Evolutionary conservation across 2,113 vertebrate genomes (phyloP).

Genomic region (Embiotoca jacksoni): DNA sequence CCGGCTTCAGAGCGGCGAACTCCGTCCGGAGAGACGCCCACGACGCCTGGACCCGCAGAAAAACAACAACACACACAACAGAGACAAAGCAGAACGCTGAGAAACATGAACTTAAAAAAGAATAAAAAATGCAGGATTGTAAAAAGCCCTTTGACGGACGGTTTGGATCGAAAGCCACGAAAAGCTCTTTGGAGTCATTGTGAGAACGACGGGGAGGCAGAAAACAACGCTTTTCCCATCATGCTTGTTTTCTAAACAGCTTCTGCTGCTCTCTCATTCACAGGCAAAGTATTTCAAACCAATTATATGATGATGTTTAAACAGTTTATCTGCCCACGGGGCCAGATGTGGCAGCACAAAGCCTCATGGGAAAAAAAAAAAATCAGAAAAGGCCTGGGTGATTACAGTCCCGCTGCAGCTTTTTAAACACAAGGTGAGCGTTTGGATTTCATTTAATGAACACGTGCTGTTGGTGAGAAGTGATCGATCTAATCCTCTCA

Average conservation of each 20-base stretch:
- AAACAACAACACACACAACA: neutral
- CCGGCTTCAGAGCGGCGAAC: constrained; percentile 80
- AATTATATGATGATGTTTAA: constrained; percentile 22
- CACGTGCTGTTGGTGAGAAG: constrained; percentile 10
- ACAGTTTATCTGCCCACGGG: neutral
- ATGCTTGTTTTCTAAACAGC: constrained; percentile 8
- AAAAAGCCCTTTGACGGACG: neutral
- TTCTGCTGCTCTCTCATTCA: constrained; percentile 52
- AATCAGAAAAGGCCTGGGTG: neutral
- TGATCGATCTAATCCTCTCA: neutral
- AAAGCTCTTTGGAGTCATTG: constrained; percentile 9
- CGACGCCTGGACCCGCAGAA: constrained; percentile 70
- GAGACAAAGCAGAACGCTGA: constrained; percentile 2
- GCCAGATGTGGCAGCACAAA: constrained; percentile 30
- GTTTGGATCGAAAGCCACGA: neutral
- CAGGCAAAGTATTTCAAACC: constrained; percentile 31
- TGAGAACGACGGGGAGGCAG: constrained; percentile 31
- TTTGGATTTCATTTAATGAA: constrained; percentile 5
- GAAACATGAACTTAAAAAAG: neutral
- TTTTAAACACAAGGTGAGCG: neutral
- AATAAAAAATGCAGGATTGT: neutral
- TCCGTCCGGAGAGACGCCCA: constrained; percentile 82
- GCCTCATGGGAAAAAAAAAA: constrained; percentile 44
- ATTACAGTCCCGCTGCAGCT: neutral
- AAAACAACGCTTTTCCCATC: constrained; percentile 23